Base-by-base conservation (phyloP, 2,888 invertebrate species). In the Aleiodes alternator region DNA sequence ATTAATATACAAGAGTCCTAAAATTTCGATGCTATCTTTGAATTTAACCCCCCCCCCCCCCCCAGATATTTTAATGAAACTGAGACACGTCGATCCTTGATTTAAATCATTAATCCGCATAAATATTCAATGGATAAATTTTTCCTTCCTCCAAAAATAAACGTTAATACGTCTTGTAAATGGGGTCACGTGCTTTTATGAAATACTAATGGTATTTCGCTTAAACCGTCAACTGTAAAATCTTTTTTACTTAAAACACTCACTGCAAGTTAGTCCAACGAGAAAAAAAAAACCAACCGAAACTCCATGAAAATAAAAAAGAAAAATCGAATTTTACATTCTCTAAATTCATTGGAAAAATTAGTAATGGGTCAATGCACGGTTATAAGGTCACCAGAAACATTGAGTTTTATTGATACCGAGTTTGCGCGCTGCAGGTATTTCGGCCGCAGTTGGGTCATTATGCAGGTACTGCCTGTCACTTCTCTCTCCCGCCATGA, bases 401-500 rank as follows among this genome's bases (percentile, higher is more conserved):
- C 61, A 38, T 43, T 48, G 64, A 64, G 23, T 64, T 73, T 68
- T 72, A 69, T 64, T 50, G 75, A 77, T 69, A 75, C 76, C 69
- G 82, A 81, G 81, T 77, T 79, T 82, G 85, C 83, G 84, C 82
- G 79, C 75, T 83, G 83, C 83, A 82, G 82, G 80, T 81, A 77
- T 79, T 79, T 76, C 79, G 84, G 82, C 83, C 81, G 85, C 84
- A 84, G 85, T 84, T 82, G 82, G 84, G 83, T 83, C 83, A 85
- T 85, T 85, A 85, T 85, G 84, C 85, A 85, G 85, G 83, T 85
- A 84, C 83, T 77, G 77, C 78, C 78, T 80, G 82, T 85, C 84
- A 83, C 81, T 83, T 81, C 75, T 66, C 71, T 77, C 75, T 78
- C 78, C 80, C 82, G 29, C 75, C 76, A 77, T 79, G 80, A 82